phyloP scores from a whole-genome alignment of 2,113 vertebrate genomes.

The Brachionichthys hirsutus region DNA sequence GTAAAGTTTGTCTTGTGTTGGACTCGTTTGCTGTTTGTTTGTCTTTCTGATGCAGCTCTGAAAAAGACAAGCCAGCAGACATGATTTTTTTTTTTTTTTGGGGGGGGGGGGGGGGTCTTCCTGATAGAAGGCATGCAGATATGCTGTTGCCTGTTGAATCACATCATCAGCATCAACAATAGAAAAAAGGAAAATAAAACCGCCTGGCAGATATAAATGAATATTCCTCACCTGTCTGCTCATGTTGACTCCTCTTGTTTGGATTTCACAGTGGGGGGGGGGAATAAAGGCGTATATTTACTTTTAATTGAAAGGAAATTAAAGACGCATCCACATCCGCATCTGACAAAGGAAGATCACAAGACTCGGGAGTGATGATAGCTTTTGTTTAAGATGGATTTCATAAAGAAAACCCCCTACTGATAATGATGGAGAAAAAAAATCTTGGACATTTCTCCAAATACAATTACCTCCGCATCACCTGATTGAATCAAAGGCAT shows the following conservation, averaged over 20 bases:
- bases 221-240: slow-evolving; percentile 84
- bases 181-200: slow-evolving; percentile 24
- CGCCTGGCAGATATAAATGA: slow-evolving; percentile 74
- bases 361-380: slow-evolving; percentile 76
- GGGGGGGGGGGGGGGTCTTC: slow-evolving; percentile 33
- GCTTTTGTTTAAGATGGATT: slow-evolving; percentile 86
- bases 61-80: slow-evolving; percentile 65
- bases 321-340: slow-evolving; percentile 83
- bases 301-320: slow-evolving; percentile 88
- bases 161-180: slow-evolving; percentile 69
- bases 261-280: slow-evolving; percentile 80
- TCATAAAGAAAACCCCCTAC: slow-evolving; percentile 81
- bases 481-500: slow-evolving; percentile 86
- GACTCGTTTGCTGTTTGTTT: slow-evolving; percentile 68
- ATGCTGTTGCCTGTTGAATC: slow-evolving; percentile 73
- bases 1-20: slow-evolving; percentile 67
- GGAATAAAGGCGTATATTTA: slow-evolving; percentile 83
- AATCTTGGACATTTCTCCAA: slow-evolving; percentile 85
- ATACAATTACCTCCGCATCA: slow-evolving; percentile 85
- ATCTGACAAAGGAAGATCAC: slow-evolving; percentile 81
- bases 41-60: slow-evolving; percentile 58
- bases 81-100: slow-evolving; percentile 25
- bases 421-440: slow-evolving; percentile 78
- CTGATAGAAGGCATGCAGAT: slow-evolving; percentile 66
- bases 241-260: slow-evolving; percentile 82